These are phyloP conservation scores for Pluvialis apricaria DNA, from an alignment of 2,113 vertebrate species.

Conservation along the genomic window DNA sequence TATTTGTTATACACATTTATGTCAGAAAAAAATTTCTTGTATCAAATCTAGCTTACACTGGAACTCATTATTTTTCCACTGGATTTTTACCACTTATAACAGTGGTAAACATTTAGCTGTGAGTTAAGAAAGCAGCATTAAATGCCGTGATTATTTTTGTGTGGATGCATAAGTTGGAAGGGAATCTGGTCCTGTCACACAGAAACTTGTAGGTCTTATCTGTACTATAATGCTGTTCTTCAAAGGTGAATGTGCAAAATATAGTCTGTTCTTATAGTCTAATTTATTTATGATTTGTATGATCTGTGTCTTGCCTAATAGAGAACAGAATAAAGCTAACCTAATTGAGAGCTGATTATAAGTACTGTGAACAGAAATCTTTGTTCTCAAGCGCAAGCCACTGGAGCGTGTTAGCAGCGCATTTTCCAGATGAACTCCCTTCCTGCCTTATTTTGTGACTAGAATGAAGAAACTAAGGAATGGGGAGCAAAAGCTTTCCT, in stretches of 20 bases:
- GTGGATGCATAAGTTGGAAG: not conserved
- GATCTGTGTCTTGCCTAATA: not conserved
- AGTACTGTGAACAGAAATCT: not conserved
- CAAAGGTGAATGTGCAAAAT: not conserved
- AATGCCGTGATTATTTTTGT: not conserved
- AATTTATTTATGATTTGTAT: not conserved
- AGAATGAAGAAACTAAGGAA: not conserved
- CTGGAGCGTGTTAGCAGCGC: not conserved
- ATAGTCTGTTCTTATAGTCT: not conserved
- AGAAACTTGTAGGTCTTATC: not conserved
- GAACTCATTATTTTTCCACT: not conserved
- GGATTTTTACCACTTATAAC: not conserved
- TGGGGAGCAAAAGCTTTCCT: not conserved
- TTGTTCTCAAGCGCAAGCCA: not conserved
- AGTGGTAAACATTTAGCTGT: not conserved
- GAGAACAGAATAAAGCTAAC: not conserved
- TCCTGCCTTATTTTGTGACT: not conserved
- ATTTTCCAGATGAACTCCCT: constrained; percentile 21
- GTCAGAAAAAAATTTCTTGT: not conserved
- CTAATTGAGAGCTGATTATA: not conserved
- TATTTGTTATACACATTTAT: not conserved
- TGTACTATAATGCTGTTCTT: not conserved
- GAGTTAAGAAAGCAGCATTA: not conserved
- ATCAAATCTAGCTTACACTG: not conserved
- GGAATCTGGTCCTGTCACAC: not conserved